These are phyloP conservation scores for Amblyjoppa proteus DNA, from an alignment of 2,888 invertebrate species.

Conservation along the genomic window DNA sequence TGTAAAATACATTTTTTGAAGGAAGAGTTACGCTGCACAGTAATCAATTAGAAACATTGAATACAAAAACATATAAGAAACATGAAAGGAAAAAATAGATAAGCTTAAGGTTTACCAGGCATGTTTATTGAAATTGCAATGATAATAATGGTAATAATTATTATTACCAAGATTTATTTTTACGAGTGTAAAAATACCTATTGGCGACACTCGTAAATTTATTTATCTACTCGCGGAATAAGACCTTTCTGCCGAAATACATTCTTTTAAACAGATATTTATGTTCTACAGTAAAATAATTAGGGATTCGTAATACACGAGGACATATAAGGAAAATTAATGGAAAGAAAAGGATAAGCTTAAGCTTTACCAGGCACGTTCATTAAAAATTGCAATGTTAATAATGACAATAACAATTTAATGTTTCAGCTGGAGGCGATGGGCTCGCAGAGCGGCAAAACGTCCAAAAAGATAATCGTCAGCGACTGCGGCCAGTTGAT, in stretches of 20 bases:
- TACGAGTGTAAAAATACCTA: background rate
- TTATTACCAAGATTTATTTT: background rate
- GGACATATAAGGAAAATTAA: background rate
- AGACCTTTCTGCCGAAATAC: background rate
- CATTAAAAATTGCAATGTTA: background rate
- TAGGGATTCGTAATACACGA: too few species aligned
- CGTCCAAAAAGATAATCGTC: slow-evolving; percentile 93
- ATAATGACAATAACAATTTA: slow-evolving; percentile 12
- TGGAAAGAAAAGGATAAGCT: background rate
- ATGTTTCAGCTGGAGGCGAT: slow-evolving; percentile 88
- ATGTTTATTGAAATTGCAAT: background rate
- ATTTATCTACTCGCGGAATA: background rate
- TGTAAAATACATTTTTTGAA: background rate
- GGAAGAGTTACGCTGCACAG: too few species aligned
- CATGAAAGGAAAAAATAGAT: background rate
- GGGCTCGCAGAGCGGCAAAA: slow-evolving; percentile 94
- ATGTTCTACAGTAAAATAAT: background rate
- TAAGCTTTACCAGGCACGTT: background rate
- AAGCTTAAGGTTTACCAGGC: too few species aligned
- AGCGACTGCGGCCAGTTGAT: slow-evolving; percentile 93
- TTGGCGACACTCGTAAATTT: background rate
- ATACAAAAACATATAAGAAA: background rate
- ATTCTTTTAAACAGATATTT: too few species aligned
- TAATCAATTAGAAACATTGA: background rate
- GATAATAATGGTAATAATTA: background rate